Evolutionary conservation across 2,888 invertebrate species (phyloP).

Genomic region (Tipula helvola): DNA sequence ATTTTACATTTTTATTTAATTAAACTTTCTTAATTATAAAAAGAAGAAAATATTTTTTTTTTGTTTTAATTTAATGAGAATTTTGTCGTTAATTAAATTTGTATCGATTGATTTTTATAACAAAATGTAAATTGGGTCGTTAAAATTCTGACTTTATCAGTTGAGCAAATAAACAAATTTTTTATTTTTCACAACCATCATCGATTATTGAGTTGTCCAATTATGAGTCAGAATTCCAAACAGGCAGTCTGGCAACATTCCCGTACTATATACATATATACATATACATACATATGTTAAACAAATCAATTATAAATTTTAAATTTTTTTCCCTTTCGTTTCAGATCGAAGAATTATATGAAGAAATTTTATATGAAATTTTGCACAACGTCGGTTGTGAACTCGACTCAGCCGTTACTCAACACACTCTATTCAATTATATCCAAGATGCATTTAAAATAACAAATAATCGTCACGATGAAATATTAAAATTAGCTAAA

Average conservation of each 20-base stretch:
- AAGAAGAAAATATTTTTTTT: background rate
- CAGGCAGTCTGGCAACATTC: no score
- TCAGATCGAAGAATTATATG: constrained; percentile 76
- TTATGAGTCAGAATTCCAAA: background rate
- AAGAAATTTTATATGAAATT: constrained; percentile 71
- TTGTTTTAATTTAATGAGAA: background rate
- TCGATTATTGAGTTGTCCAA: background rate
- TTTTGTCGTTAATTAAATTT: background rate
- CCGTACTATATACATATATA: no score
- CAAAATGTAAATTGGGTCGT: background rate
- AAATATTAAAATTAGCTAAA: constrained; percentile 55
- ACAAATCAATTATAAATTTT: no score
- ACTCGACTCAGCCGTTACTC: constrained; percentile 54
- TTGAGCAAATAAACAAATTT: background rate
- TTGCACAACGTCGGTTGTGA: constrained; percentile 75
- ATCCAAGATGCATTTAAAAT: constrained; percentile 67
- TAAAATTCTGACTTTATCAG: background rate
- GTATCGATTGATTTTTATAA: background rate
- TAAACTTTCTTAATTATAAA: background rate
- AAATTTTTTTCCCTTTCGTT: background rate
- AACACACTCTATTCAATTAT: constrained; percentile 56
- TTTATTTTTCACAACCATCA: background rate
- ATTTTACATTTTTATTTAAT: background rate
- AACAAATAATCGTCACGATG: constrained; percentile 59
- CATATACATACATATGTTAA: no score